Evolutionary conservation across 2,797 vertebrate genomes (phyloP).

Genomic region (Poeciliopsis turneri): DNA sequence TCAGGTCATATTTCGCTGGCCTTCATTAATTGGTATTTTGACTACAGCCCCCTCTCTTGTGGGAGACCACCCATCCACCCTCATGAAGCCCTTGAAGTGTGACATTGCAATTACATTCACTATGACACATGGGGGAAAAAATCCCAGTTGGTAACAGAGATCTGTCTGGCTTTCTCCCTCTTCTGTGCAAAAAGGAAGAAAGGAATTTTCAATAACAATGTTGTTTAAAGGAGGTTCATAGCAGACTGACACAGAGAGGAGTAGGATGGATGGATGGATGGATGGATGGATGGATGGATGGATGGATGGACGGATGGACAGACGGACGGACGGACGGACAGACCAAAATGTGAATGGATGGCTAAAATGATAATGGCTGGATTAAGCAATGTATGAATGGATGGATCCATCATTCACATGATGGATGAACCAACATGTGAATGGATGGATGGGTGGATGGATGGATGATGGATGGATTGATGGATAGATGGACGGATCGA

Average conservation of each 20-base stretch:
- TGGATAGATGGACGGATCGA: background rate
- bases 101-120: conserved; percentile 82
- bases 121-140: conserved; percentile 72
- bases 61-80: conserved; percentile 72
- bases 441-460: background rate
- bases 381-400: conserved; percentile 8
- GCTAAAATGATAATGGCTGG: too few species aligned
- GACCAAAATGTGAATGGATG: too few species aligned
- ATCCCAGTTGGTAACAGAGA: conserved; percentile 76
- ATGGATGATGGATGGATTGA: background rate
- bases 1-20: conserved; percentile 77
- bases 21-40: conserved; percentile 83
- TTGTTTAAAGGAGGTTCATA: conserved; percentile 68
- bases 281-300: background rate
- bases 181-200: conserved; percentile 63
- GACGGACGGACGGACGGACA: too few species aligned
- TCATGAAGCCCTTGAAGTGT: conserved; percentile 81
- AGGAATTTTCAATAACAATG: conserved; percentile 74
- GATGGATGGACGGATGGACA: background rate
- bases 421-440: too few species aligned
- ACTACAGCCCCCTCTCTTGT: conserved; percentile 75
- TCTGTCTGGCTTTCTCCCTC: conserved; percentile 60
- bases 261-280: background rate
- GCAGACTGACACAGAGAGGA: conserved; percentile 48
- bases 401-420: too few species aligned